These are phyloP conservation scores for Drosophila repletoides DNA, from an alignment of 1,140 invertebrate genomes.

Conservation along the genomic window DNA sequence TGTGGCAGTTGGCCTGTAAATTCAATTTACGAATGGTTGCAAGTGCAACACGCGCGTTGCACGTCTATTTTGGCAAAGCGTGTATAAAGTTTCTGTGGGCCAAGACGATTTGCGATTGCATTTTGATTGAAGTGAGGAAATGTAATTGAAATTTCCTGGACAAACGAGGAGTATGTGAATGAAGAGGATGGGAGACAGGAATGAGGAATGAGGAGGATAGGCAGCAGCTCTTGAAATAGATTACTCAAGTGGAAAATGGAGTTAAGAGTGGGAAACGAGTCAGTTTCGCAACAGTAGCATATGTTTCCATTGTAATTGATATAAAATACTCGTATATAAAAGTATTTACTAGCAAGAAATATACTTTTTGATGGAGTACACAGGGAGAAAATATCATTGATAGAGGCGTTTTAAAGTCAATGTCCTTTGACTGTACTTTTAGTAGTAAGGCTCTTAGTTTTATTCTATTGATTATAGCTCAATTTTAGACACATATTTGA, in stretches of 20 bases:
- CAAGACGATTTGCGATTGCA: conserved; percentile 47
- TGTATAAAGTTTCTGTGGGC: conserved; percentile 26
- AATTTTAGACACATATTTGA: too few species aligned
- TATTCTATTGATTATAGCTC: too few species aligned
- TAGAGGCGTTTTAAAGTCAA: neutral
- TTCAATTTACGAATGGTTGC: conserved; percentile 70
- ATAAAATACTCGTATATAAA: too few species aligned
- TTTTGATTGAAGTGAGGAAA: conserved; percentile 73
- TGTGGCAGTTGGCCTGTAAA: conserved; percentile 55
- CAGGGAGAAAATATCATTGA: neutral
- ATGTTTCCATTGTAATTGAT: too few species aligned
- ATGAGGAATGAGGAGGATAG: too few species aligned
- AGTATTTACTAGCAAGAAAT: too few species aligned
- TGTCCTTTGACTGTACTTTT: too few species aligned
- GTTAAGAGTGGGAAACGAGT: too few species aligned
- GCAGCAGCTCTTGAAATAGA: neutral
- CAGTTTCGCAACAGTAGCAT: too few species aligned
- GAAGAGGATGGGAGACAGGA: neutral
- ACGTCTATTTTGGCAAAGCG: conserved; percentile 35
- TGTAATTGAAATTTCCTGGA: conserved; percentile 68
- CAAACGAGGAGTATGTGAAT: conserved; percentile 29
- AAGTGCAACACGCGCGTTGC: conserved; percentile 72
- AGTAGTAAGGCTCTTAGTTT: too few species aligned
- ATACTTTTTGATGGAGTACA: neutral
- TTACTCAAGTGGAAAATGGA: conserved; percentile 14